Percentiles rank a stretch among this genome's conserved stretches.
Conservation (phyloP, 2,797 vertebrate genomes). For the Anas flavirostris region DNA sequence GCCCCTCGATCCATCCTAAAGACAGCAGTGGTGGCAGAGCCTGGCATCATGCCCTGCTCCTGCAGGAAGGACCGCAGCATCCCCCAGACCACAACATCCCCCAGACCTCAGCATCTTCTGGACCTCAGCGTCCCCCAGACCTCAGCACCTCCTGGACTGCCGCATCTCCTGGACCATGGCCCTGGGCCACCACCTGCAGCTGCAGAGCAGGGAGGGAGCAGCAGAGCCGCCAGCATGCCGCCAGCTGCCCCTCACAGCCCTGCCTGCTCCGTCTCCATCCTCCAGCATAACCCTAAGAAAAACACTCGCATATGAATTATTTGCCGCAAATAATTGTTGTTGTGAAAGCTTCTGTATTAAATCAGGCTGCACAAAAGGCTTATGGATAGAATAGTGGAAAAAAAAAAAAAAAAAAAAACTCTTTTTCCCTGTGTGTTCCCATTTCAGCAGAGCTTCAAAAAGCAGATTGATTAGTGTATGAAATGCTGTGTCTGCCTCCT, state of each 20-base stretch:
- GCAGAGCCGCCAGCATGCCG: neutral
- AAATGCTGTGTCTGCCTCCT: neutral
- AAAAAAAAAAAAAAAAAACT: no score
- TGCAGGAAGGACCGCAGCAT: neutral
- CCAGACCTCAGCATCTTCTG: neutral
- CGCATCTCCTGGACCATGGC: neutral
- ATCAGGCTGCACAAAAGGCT: neutral
- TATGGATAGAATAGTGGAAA: neutral
- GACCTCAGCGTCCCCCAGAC: neutral
- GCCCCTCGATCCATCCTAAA: neutral
- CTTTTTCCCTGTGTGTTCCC: neutral
- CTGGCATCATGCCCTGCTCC: accelerated
- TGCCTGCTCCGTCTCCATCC: neutral
- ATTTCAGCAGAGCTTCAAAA: neutral
- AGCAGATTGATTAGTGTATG: neutral
- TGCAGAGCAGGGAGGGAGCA: accelerated
- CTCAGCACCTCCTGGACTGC: neutral
- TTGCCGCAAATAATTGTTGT: neutral
- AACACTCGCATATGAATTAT: neutral
- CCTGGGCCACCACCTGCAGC: neutral
- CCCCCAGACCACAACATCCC: neutral
- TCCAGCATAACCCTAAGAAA: neutral
- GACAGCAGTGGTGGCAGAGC: neutral
- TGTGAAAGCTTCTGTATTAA: neutral
- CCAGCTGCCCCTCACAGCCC: neutral